Evolutionary conservation across 1,140 invertebrate species (phyloP), one percentile per base, ranked within the genome.

Genomic region (Asbolus verrucosus): DNA sequence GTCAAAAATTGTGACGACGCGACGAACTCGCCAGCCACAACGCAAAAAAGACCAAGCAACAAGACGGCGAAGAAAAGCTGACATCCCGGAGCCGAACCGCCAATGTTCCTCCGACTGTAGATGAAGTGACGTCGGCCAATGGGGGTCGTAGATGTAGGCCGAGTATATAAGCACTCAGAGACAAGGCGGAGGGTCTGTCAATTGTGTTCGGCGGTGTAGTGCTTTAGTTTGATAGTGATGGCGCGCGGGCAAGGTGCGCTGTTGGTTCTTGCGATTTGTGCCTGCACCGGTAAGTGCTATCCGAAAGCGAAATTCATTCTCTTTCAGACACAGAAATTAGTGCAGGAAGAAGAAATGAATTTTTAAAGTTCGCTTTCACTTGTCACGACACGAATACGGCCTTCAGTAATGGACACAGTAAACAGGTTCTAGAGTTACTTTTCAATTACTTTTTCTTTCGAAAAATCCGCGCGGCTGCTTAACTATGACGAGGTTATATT

Each of bases 111-210:
- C 63, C 31, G 73, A 65, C 74, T 70, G 36, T 69, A 73, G 75
- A 59, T 65, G 73, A 69, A 77, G 73, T 78, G 78, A 76, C 79
- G 78, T 77, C 70, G 76, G 61, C 72, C 73, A 69, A 76, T 73
- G 74, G 77, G 75, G 78, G 77, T 76, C 71, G 70, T 75, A 72
- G 73, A 78, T 78, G 78, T 79, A 80, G 78, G 78, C 74, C 76
- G 79, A 73, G 72, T 81, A 80, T 81, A 81, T 75, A 81, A 81
- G 77, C 73, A 72, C 68, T 66, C 75, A 70, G 71, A 73, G 74
- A 60, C 67, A 70, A 31, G 65, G 74, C 66, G 73, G 74, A 78
- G 72, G 73, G 75, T 65, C 78, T 81, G 78, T 79, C 76, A 76
- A 71, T 71, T 75, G 77, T 76, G 65, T 65, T 73, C 61, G 65